A percentile compares a stretch with the other conserved stretches of the same genome.
Conservation (phyloP, 2,113 vertebrate species). For the Tor tambroides region DNA sequence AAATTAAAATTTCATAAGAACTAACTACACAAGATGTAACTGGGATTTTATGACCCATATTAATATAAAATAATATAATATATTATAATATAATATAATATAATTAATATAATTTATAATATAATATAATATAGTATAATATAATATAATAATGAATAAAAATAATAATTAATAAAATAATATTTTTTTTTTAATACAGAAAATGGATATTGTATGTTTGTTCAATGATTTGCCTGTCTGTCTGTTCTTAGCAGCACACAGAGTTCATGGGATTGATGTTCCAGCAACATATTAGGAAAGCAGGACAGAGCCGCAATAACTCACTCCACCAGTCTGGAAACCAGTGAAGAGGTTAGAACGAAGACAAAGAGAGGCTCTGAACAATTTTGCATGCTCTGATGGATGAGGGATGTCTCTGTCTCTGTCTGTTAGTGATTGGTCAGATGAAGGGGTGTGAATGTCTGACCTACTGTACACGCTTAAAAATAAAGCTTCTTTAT, state of each 20-base stretch:
- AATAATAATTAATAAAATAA: too few relatives aligned
- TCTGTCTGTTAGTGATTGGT: background rate
- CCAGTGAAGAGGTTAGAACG: constrained; percentile 31
- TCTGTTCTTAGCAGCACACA: too few relatives aligned
- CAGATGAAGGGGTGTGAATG: background rate
- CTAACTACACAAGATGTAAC: too few relatives aligned
- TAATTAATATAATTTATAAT: too few relatives aligned
- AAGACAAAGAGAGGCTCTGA: background rate
- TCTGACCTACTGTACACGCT: background rate
- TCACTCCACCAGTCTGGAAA: constrained; percentile 23
- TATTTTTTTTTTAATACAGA: too few relatives aligned
- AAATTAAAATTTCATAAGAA: too few relatives aligned
- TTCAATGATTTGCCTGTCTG: background rate
- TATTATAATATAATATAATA: too few relatives aligned
- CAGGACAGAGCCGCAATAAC: background rate
- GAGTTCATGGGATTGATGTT: background rate
- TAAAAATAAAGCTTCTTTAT: background rate
- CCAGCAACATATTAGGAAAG: constrained; percentile 10
- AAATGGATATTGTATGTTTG: background rate
- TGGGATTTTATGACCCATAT: background rate
- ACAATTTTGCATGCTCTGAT: background rate
- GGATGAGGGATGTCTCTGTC: background rate
- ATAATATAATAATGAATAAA: too few relatives aligned
- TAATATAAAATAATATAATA: too few relatives aligned
- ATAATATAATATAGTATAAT: too few relatives aligned